Percentiles rank a stretch among this genome's conserved stretches.
These are phyloP conservation scores for Petromus typicus DNA, from an alignment of 2,113 vertebrate species.

Conservation along the genomic window DNA sequence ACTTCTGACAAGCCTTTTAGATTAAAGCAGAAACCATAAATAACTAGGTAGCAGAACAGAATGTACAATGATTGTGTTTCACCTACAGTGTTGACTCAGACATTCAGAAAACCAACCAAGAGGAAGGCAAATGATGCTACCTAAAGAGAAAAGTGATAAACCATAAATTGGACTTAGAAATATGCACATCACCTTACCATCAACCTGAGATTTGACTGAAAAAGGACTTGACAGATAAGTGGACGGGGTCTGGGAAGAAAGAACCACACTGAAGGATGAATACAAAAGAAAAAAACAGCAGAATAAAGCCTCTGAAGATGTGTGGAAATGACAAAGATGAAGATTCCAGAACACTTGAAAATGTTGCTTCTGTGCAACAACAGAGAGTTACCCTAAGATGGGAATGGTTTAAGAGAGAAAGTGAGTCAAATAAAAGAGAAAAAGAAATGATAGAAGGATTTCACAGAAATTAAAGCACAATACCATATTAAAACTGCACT, in stretches of 20 bases:
- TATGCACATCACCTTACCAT: neutral
- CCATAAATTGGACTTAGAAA: neutral
- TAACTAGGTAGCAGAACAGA: neutral
- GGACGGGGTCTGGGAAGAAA: neutral
- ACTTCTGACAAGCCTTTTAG: neutral
- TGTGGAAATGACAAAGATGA: neutral
- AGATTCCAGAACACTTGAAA: conserved; percentile 32
- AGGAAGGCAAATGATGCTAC: neutral
- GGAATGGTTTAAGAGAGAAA: neutral
- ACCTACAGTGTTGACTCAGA: neutral
- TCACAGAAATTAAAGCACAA: neutral
- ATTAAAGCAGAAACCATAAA: neutral
- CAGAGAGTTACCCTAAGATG: neutral
- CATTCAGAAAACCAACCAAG: neutral
- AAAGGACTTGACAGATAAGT: neutral
- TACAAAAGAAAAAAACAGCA: neutral
- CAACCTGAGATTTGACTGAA: neutral
- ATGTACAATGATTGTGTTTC: neutral
- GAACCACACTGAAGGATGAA: neutral
- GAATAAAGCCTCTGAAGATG: neutral
- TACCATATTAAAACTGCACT: neutral
- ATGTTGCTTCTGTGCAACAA: neutral
- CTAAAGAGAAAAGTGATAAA: neutral
- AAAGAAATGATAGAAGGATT: neutral
- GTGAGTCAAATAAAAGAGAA: neutral